Percentiles rank a stretch among this genome's conserved stretches.
Conservation (phyloP, 2,888 invertebrate species). For the Heliconius cydno region DNA sequence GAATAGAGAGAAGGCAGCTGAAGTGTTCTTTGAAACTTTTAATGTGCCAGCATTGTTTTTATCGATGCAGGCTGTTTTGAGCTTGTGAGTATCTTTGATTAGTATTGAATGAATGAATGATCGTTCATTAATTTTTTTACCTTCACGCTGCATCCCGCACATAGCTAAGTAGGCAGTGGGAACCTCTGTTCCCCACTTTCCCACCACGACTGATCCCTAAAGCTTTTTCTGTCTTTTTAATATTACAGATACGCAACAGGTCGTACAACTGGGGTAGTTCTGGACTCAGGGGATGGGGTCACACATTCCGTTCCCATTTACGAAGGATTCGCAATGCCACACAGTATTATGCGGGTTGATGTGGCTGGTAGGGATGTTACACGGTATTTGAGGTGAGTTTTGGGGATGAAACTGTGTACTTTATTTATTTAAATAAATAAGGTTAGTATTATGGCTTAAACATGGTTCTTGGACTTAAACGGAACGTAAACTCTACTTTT, state of each 20-base stretch:
- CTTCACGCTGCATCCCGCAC: no score
- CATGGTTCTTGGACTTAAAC: no score
- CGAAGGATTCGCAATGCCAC: conserved; percentile 98
- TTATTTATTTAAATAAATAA: neutral
- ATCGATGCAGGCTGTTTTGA: conserved; percentile 99
- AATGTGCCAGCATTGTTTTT: conserved; percentile 99
- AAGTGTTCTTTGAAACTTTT: conserved; percentile 99
- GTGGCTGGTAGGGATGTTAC: conserved; percentile 99
- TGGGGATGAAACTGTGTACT: neutral
- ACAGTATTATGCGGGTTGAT: conserved; percentile 98
- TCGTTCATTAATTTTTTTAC: no score
- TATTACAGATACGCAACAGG: conserved; percentile 95
- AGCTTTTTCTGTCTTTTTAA: neutral
- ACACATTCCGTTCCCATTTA: conserved; percentile 99
- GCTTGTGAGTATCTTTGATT: conserved; percentile 90
- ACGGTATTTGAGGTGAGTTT: conserved; percentile 88
- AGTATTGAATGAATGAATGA: no score
- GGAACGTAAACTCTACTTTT: no score
- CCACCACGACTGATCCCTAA: neutral
- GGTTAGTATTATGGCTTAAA: neutral
- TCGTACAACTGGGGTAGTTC: conserved; percentile 98
- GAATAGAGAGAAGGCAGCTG: conserved; percentile 98
- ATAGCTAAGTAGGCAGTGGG: no score
- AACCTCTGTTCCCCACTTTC: no score
- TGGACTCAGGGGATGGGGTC: conserved; percentile 99